Percentiles rank a stretch among this genome's conserved stretches.
Evolutionary conservation across 1,140 invertebrate genomes (phyloP).

Genomic region (Microplitis mediator): DNA sequence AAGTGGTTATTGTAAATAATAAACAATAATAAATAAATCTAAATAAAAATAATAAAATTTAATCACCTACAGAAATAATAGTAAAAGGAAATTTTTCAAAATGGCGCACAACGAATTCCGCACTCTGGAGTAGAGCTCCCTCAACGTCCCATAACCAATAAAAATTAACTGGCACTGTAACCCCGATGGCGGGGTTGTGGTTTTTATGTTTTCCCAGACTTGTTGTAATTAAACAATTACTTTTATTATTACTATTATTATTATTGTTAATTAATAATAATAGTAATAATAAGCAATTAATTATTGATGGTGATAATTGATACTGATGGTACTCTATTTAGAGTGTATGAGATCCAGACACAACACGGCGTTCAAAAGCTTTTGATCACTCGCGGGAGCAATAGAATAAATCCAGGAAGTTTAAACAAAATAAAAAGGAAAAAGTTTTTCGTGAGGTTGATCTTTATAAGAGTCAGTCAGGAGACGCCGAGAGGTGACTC

Average conservation of each 20-base stretch:
- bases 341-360: not conserved
- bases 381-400: not conserved
- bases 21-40: not conserved
- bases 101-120: conserved; percentile 56
- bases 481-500: conserved; percentile 29
- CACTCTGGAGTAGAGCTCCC: conserved; percentile 36
- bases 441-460: not conserved
- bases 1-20: not conserved
- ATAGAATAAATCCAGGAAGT: conserved; percentile 22
- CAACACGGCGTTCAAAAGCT: not conserved
- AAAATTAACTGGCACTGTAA: conserved; percentile 20
- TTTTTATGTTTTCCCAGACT: not conserved
- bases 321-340: too few species aligned
- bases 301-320: too few species aligned
- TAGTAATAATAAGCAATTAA: too few species aligned
- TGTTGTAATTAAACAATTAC: not conserved
- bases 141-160: conserved; percentile 37
- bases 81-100: conserved; percentile 54
- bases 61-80: conserved; percentile 36
- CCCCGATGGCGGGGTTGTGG: conserved; percentile 15
- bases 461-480: not conserved
- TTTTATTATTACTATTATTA: not conserved
- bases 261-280: too few species aligned
- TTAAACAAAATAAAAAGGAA: not conserved
- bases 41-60: not conserved